These are phyloP conservation scores for Momotus momota DNA, from an alignment of 2,797 vertebrate genomes.

Conservation along the genomic window DNA sequence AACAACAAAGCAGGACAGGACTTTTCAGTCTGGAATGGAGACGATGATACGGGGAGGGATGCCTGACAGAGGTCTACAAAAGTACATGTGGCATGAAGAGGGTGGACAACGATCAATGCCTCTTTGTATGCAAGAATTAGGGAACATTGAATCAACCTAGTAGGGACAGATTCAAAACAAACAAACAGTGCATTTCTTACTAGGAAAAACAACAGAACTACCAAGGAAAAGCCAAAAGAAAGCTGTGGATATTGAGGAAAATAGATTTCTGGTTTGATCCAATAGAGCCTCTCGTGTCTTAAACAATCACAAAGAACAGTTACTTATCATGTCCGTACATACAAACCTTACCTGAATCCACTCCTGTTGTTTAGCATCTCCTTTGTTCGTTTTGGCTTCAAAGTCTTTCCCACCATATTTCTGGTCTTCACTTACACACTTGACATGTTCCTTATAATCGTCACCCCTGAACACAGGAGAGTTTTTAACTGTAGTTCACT, in stretches of 20 bases:
- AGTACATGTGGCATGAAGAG: background rate
- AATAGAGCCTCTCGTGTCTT: background rate
- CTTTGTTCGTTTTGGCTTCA: conserved; percentile 91
- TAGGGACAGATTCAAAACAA: background rate
- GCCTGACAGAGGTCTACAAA: background rate
- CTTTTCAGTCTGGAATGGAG: background rate
- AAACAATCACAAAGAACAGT: background rate
- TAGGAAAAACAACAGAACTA: background rate
- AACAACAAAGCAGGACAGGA: background rate
- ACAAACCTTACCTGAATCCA: conserved; percentile 89
- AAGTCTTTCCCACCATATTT: conserved; percentile 95
- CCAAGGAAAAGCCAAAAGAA: background rate
- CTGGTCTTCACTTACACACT: conserved; percentile 93
- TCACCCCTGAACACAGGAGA: conserved; percentile 82
- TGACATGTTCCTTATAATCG: conserved; percentile 89
- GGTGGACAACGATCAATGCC: background rate
- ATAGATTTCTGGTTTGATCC: background rate
- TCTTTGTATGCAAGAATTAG: background rate
- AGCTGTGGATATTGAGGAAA: background rate
- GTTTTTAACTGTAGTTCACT: background rate
- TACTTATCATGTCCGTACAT: background rate
- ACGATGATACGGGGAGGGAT: background rate
- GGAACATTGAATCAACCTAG: background rate
- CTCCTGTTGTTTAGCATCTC: conserved; percentile 92
- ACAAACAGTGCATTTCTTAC: background rate